phyloP scores from a whole-genome alignment of 2,113 vertebrate species.

The Diadophis punctatus region DNA sequence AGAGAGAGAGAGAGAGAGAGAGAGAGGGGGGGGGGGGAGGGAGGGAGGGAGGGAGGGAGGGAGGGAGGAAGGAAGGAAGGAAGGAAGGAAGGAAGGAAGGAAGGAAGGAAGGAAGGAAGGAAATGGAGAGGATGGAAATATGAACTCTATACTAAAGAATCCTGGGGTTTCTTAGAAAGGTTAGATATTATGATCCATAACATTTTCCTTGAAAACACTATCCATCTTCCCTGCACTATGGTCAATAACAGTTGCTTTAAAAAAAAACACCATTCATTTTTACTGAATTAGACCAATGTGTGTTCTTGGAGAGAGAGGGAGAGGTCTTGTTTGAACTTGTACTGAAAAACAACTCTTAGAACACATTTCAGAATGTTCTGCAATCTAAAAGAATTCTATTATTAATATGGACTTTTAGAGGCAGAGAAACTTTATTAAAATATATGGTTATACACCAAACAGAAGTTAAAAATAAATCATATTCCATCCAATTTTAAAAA shows the following conservation, averaged over 20 bases:
- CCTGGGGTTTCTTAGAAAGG: not conserved
- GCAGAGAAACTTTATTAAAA: not conserved
- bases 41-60: no score
- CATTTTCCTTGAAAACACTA: not conserved
- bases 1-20: no score
- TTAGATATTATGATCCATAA: not conserved
- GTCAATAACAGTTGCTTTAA: not conserved
- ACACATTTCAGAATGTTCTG: not conserved
- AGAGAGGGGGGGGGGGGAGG: no score
- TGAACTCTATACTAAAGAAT: not conserved
- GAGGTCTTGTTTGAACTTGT: not conserved
- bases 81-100: no score
- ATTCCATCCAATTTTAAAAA: not conserved
- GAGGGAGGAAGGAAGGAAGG: no score
- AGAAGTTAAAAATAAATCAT: not conserved
- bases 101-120: no score
- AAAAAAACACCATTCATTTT: not conserved
- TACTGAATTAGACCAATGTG: not conserved
- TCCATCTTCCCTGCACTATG: not conserved
- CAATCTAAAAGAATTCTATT: not conserved
- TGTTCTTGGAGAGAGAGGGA: no score
- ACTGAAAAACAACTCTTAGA: not conserved
- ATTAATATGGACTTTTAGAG: not conserved
- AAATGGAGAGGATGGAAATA: not conserved
- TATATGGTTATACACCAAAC: not conserved